Percentiles rank a stretch among this genome's conserved stretches.
Evolutionary conservation across 1,140 invertebrate genomes (phyloP).

Genomic region (Thaumetopoea pityocampa): DNA sequence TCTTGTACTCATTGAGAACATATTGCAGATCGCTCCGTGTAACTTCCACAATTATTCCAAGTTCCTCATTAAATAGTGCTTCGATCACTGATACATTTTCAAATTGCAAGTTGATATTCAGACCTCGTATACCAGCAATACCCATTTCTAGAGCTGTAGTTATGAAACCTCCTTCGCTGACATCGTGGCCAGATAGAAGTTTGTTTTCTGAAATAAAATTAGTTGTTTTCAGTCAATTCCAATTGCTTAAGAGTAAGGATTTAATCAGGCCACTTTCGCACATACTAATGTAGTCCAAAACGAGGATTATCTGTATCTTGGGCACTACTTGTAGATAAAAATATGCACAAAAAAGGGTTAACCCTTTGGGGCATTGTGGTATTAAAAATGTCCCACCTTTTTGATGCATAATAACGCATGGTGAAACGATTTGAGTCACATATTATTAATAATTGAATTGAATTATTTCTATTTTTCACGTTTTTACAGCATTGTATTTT

Average conservation of each 20-base stretch:
- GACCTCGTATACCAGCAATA: constrained; percentile 91
- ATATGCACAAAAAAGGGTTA: too few relatives aligned
- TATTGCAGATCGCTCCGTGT: constrained; percentile 71
- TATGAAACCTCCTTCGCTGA: constrained; percentile 96
- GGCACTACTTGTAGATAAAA: too few relatives aligned
- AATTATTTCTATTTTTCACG: too few relatives aligned
- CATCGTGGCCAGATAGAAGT: constrained; percentile 94
- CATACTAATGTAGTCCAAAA: too few relatives aligned
- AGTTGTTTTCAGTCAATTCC: neutral
- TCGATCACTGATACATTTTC: constrained; percentile 77
- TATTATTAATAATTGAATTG: too few relatives aligned
- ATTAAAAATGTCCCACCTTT: too few relatives aligned
- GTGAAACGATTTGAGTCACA: too few relatives aligned
- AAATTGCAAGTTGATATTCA: constrained; percentile 82
- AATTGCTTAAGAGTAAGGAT: neutral
- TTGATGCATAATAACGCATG: too few relatives aligned
- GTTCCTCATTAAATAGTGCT: constrained; percentile 92
- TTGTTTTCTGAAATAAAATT: constrained; percentile 77
- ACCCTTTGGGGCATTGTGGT: too few relatives aligned
- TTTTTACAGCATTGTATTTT: too few relatives aligned
- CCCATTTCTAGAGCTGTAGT: constrained; percentile 96
- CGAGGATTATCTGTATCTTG: too few relatives aligned
- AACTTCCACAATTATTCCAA: constrained; percentile 95
- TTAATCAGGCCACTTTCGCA: neutral
- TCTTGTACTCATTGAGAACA: constrained; percentile 79